Conservation (phyloP, 2,888 invertebrate species). For the Acleris sparsana region DNA sequence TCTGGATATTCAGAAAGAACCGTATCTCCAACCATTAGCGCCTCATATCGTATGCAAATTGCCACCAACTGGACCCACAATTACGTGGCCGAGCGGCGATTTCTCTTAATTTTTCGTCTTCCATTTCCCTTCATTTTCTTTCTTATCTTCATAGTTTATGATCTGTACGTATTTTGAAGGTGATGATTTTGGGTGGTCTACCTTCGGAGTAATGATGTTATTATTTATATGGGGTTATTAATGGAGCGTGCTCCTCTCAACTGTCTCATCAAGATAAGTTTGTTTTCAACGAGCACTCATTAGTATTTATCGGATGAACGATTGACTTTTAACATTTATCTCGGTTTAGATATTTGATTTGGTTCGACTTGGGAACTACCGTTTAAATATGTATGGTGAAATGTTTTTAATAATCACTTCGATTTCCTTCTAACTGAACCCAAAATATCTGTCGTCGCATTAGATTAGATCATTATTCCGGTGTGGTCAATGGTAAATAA, state of each 20-base stretch:
- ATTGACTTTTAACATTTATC: conserved; percentile 72
- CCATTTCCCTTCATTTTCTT: conserved; percentile 63
- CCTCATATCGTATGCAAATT: conserved; percentile 80
- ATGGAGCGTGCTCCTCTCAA: conserved; percentile 62
- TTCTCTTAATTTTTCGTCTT: conserved; percentile 68
- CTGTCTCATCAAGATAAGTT: conserved; percentile 79
- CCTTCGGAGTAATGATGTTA: conserved; percentile 73
- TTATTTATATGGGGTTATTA: conserved; percentile 78
- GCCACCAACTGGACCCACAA: conserved; percentile 60
- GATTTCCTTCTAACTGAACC: no score
- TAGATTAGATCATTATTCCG: no score
- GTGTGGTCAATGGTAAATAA: no score
- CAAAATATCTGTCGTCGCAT: no score
- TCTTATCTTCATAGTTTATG: conserved; percentile 69
- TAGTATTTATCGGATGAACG: conserved; percentile 74
- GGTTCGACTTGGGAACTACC: conserved; percentile 58
- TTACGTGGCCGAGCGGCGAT: conserved; percentile 58
- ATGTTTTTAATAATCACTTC: not conserved
- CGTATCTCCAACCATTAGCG: conserved; percentile 73
- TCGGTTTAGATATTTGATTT: conserved; percentile 60
- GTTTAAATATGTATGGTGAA: conserved; percentile 37
- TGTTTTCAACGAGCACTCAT: conserved; percentile 75
- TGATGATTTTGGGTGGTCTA: conserved; percentile 82
- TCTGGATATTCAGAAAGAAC: conserved; percentile 67
- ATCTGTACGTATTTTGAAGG: conserved; percentile 60